Evolutionary conservation across 2,888 invertebrate species (phyloP).

Genomic region (Cylindroiulus punctatus): DNA sequence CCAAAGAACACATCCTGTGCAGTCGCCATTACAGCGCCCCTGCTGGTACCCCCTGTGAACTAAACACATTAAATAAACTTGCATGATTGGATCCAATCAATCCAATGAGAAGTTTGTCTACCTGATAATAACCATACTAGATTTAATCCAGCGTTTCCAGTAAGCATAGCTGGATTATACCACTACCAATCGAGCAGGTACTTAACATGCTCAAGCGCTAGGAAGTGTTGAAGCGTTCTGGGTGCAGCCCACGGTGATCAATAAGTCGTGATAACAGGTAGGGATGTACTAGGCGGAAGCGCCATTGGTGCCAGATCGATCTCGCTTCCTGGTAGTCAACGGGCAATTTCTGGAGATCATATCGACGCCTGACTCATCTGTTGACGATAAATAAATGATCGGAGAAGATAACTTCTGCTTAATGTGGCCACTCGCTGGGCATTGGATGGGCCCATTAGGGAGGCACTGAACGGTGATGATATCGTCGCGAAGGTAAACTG

Average conservation of each 20-base stretch:
- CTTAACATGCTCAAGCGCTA: no score
- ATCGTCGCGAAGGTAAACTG: neutral
- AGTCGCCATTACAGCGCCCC: no score
- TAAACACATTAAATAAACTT: no score
- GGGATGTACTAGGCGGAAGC: neutral
- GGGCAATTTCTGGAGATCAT: neutral
- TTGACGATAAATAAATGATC: neutral
- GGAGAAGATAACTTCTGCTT: neutral
- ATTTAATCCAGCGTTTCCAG: no score
- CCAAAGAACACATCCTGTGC: no score
- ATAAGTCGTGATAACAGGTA: neutral
- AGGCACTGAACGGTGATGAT: neutral
- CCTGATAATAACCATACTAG: no score
- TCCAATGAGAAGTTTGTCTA: no score
- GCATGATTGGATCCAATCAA: no score
- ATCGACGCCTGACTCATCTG: neutral
- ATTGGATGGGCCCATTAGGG: neutral
- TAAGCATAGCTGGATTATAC: neutral
- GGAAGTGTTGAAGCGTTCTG: neutral
- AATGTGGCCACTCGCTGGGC: slow-evolving; percentile 16
- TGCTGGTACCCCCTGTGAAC: no score
- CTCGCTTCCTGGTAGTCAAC: slow-evolving; percentile 5
- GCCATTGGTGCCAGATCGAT: neutral
- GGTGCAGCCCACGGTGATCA: neutral
- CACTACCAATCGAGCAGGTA: neutral